Percentiles rank a stretch among this genome's conserved stretches.
These are phyloP conservation scores for Trididemnum clinides DNA, from an alignment of 23 tunicate genomes.

Conservation along the genomic window DNA sequence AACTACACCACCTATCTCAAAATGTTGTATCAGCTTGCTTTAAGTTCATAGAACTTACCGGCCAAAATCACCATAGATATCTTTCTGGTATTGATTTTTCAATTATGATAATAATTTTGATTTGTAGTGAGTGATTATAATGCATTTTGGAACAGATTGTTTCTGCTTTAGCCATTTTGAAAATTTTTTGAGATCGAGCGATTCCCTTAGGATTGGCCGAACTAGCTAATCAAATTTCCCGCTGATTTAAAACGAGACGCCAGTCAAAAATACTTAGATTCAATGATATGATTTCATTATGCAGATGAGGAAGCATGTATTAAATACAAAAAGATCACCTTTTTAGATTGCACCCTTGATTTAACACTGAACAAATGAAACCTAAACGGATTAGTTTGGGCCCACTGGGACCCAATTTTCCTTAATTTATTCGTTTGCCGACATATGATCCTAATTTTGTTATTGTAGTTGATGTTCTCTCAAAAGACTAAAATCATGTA, in stretches of 20 bases:
- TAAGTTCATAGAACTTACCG: too few relatives aligned
- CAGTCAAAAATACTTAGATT: conserved; percentile 22
- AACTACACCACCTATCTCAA: too few relatives aligned
- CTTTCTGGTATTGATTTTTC: too few relatives aligned
- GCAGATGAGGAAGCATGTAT: not conserved
- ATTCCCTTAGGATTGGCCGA: conserved; percentile 35
- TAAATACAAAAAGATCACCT: not conserved
- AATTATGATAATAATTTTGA: too few relatives aligned
- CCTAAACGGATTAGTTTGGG: not conserved
- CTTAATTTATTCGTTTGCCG: too few relatives aligned
- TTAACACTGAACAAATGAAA: not conserved
- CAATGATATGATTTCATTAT: not conserved
- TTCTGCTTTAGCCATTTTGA: conserved; percentile 21
- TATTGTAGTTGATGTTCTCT: not conserved
- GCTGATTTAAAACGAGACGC: not conserved
- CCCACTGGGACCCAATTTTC: not conserved
- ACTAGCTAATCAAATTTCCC: conserved; percentile 47
- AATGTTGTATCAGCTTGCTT: too few relatives aligned
- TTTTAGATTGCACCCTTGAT: not conserved
- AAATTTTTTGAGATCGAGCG: not conserved
- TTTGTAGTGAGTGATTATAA: too few relatives aligned
- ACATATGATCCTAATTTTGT: too few relatives aligned
- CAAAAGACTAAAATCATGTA: not conserved
- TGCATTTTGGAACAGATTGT: not conserved
- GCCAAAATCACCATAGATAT: too few relatives aligned